Conservation (phyloP, 2,113 vertebrate genomes). For the Ellobius talpinus region DNA sequence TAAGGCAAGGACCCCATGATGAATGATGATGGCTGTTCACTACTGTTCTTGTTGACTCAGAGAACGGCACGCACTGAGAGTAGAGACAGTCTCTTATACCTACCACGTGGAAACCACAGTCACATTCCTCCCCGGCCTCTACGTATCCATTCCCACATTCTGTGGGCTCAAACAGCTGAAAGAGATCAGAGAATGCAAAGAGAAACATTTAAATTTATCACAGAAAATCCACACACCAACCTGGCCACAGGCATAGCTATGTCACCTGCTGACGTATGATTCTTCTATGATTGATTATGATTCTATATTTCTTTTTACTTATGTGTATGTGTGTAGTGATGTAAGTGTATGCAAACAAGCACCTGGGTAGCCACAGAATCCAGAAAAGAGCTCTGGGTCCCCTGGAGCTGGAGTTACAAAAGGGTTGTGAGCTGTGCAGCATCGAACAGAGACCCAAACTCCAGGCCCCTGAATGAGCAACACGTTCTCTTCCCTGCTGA, state of each 20-base stretch:
- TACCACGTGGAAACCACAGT: conserved; percentile 95
- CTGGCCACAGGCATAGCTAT: neutral
- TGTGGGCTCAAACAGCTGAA: conserved; percentile 94
- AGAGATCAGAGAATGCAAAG: conserved; percentile 66
- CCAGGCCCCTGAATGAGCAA: neutral
- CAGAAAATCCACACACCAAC: conserved; percentile 46
- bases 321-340: neutral
- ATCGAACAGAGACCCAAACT: neutral
- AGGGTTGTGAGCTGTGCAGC: no score
- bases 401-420: neutral
- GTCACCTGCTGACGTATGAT: neutral
- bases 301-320: neutral
- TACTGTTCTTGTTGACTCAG: neutral
- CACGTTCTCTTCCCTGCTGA: no score
- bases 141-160: conserved; percentile 99
- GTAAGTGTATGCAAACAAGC: neutral
- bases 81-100: conserved; percentile 76
- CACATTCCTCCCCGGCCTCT: conserved; percentile 97
- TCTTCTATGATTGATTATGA: neutral
- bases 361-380: neutral
- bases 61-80: neutral
- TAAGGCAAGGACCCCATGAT: neutral
- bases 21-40: neutral
- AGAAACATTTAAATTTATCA: conserved; percentile 42
- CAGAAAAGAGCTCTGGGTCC: neutral